phyloP scores from a whole-genome alignment of 2,888 invertebrate species.

The Stenolophus ochropezus region DNA sequence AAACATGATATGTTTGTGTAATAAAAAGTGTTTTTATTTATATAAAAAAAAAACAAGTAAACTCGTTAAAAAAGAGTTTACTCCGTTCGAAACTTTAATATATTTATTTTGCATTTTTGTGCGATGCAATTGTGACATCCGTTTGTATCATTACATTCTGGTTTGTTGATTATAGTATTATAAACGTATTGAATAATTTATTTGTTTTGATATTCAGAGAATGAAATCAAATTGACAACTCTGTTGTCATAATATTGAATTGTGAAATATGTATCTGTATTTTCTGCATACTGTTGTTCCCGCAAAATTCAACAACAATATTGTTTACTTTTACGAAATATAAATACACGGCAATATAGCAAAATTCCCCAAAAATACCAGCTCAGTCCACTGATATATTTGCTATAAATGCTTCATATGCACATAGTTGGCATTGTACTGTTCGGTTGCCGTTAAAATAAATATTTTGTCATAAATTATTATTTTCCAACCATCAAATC shows the following conservation, averaged over 20 bases:
- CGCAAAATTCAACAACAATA: conserved; percentile 35
- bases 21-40: no score
- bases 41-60: no score
- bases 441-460: conserved; percentile 5
- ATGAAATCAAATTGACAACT: conserved; percentile 20
- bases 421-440: neutral
- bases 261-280: conserved; percentile 27
- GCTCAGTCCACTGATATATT: neutral
- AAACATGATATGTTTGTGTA: no score
- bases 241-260: conserved; percentile 32
- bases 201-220: conserved; percentile 6
- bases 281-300: neutral
- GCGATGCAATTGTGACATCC: no score
- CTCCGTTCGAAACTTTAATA: no score
- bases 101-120: no score
- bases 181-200: conserved; percentile 1
- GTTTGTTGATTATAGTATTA: neutral
- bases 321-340: conserved; percentile 34
- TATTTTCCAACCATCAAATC: neutral
- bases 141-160: neutral
- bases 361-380: conserved; percentile 1
- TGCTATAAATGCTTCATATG: conserved; percentile 18
- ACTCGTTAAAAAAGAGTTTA: no score
- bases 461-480: conserved; percentile 5
- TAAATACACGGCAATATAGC: conserved; percentile 1